Evolutionary conservation across 2,797 vertebrate species (phyloP), one percentile per base, ranked within the genome.

Genomic region (Oreochromis grahami): DNA sequence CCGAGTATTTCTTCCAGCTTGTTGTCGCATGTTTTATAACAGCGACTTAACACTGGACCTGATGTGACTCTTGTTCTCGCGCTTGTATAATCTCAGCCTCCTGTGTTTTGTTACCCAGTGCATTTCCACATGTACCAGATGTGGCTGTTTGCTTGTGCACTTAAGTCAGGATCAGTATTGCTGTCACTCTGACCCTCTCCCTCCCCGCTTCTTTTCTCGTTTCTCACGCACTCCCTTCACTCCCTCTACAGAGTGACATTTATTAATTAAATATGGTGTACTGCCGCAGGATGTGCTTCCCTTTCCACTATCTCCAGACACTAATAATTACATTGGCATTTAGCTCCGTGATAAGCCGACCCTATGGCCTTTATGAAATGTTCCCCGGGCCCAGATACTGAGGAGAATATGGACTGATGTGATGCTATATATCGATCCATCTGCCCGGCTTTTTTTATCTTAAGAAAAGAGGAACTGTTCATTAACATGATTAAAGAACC

Each of bases 271-370:
- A 95, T 96, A 95, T 91, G 93, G 91, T 94, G 92, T 93, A 88
- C 88, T 92, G 94, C 94, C 91, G 88, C 91, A 87, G 95, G 95
- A 95, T 91, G 90, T 89, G 87, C 91, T 91, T 94, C 90, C 93
- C 87, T 94, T 92, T 92, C 87, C 89, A 91, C 93, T 93, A 94
- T 96, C 94, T 94, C 91, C 93, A 96, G 95, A 96, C 94, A 94
- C 94, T 95, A 95, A 96, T 97, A 97, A 97, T 96, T 96, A 96
- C 95, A 95, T 96, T 97, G 96, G 95, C 96, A 96, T 96, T 97
- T 97, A 96, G 94, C 95, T 94, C 85, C 24, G 84, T 93, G 94
- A 96, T 96, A 95, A 95, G 93, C 90, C 90, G 83, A 93, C 95
- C 95, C 96, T 93, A 92, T 94, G 93, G 94, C 94, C 94, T 95